phyloP scores from a whole-genome alignment of 2,888 invertebrate species.

The Watsonalla binaria region DNA sequence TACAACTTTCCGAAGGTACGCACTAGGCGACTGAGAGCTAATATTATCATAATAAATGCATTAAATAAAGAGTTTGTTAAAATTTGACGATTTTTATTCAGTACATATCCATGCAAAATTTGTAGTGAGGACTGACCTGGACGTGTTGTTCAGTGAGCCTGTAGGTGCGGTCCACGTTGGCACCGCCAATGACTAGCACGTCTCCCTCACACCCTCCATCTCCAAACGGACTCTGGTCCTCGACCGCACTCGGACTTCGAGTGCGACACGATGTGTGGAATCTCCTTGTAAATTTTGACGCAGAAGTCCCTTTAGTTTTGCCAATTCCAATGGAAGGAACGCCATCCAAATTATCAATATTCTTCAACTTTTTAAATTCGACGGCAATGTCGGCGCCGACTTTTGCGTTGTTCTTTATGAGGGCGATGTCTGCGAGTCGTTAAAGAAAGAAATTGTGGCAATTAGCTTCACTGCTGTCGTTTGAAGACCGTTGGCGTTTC shows the following conservation, averaged over 20 bases:
- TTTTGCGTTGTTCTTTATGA: conserved; percentile 95
- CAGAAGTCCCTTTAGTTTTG: conserved; percentile 23
- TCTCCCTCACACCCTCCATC: conserved; percentile 26
- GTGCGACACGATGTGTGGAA: conserved; percentile 48
- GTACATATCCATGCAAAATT: conserved; percentile 4
- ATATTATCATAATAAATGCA: conserved; percentile 77
- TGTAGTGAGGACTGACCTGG: conserved; percentile 77
- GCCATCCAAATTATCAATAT: conserved; percentile 38
- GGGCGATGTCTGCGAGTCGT: conserved; percentile 85
- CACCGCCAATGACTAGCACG: conserved; percentile 87
- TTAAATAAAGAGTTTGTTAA: conserved; percentile 78
- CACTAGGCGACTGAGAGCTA: conserved; percentile 79
- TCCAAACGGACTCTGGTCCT: neutral
- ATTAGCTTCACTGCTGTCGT: conserved; percentile 50
- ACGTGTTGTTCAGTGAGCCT: conserved; percentile 80
- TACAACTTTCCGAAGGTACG: conserved; percentile 79
- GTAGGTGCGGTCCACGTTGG: conserved; percentile 85
- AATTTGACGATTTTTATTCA: conserved; percentile 46
- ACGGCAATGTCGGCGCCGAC: conserved; percentile 89
- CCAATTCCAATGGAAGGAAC: conserved; percentile 42
- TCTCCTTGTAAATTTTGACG: conserved; percentile 33
- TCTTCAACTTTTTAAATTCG: conserved; percentile 72
- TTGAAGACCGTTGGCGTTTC: conserved; percentile 43
- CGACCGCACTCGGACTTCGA: conserved; percentile 1
- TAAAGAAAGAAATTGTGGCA: conserved; percentile 59